Evolutionary conservation across 2,888 invertebrate species (phyloP), one percentile per base, ranked within the genome.

Genomic region (Oligia latruncula): DNA sequence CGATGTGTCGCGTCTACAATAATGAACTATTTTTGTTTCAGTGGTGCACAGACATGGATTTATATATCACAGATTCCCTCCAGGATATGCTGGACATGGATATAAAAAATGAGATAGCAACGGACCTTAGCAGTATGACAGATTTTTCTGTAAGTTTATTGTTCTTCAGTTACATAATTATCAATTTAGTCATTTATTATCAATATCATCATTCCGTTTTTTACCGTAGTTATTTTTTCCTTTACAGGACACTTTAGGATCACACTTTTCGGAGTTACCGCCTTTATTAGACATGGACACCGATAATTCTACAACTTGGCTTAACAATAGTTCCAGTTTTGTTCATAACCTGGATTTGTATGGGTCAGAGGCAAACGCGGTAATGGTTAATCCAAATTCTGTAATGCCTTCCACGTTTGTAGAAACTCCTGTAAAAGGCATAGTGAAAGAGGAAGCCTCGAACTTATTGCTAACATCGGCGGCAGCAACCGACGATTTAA

Each of bases 31-130:
- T 88, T 89, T 90, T 86, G 78, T 95, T 95, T 55, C 92, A 97
- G 97, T 97, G 96, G 93, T 96, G 97, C 92, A 96, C 97, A 88
- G 97, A 97, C 90, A 97, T 97, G 94, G 97, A 97, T 93, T 96
- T 97, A 84, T 97, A 97, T 90, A 97, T 97, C 92, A 97, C 97
- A 58, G 97, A 97, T 93, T 98, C 98, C 74, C 97, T 99, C 91
- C 98, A 99, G 94, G 99, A 99, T 92, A 98, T 99, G 98, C 97
- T 99, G 87, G 99, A 99, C 92, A 98, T 98, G 94, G 99, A 99
- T 93, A 98, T 99, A 84, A 98, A 98, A 93, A 98, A 98, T 87
- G 98, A 98, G 95, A 98, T 98, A 90, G 98, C 98, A 84, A 98
- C 98, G 77, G 98, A 98, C 80, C 97, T 98, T 71, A 98, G 98